phyloP scores from a whole-genome alignment of 2,797 vertebrate species.

The Sebastes baramenuke region DNA sequence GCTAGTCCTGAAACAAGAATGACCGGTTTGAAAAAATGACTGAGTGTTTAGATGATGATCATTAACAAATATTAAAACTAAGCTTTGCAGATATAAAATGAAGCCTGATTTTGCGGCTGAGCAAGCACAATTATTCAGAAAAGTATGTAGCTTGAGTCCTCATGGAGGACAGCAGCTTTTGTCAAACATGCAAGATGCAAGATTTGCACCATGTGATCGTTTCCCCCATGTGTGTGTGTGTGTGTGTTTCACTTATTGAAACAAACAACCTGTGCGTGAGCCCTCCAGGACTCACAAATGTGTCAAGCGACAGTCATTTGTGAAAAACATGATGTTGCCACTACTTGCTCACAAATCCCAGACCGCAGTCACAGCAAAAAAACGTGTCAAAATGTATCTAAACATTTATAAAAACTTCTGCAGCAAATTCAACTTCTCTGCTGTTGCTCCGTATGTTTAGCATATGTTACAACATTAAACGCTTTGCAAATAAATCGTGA shows the following conservation, averaged over 20 bases:
- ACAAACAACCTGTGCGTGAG: neutral
- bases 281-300: neutral
- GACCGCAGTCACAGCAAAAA: neutral
- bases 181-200: neutral
- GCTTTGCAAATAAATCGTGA: neutral
- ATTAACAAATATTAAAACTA: neutral
- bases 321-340: neutral
- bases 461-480: neutral
- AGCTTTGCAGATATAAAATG: neutral
- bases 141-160: neutral
- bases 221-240: neutral
- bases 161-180: neutral
- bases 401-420: neutral
- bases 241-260: neutral
- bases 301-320: neutral
- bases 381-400: neutral
- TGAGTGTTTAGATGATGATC: neutral
- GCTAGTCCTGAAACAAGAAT: neutral
- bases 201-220: neutral
- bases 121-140: neutral
- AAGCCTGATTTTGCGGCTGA: neutral
- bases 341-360: too few relatives aligned
- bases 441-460: neutral
- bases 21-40: fast-evolving
- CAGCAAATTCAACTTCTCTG: neutral